Evolutionary conservation across 2,888 invertebrate genomes (phyloP).

Genomic region (Eudemis profundana): DNA sequence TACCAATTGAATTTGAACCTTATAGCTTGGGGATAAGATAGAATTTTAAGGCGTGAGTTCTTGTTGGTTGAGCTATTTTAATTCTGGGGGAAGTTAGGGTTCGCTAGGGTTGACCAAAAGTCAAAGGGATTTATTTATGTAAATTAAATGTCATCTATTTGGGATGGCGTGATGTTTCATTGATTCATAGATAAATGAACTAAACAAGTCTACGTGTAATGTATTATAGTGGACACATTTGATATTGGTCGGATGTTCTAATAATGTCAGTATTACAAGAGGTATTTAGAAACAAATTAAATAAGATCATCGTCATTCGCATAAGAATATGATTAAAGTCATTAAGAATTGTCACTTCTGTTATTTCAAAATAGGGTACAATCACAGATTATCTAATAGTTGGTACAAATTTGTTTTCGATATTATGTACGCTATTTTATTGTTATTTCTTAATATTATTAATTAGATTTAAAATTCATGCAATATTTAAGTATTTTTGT

Average conservation of each 20-base stretch:
- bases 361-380: too few relatives aligned
- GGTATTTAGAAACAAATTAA: too few relatives aligned
- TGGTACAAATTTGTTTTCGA: too few relatives aligned
- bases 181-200: slow-evolving; percentile 14
- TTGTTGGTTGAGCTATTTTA: slow-evolving; percentile 10
- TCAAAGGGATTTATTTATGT: slow-evolving; percentile 36
- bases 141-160: slow-evolving; percentile 40
- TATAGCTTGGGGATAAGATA: not conserved
- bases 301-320: too few relatives aligned
- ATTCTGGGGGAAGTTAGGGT: slow-evolving; percentile 20
- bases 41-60: not conserved
- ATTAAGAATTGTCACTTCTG: too few relatives aligned
- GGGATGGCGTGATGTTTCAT: slow-evolving; percentile 24
- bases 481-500: not conserved
- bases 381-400: too few relatives aligned
- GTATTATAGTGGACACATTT: not conserved
- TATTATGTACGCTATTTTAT: too few relatives aligned
- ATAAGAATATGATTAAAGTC: too few relatives aligned
- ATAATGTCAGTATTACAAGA: too few relatives aligned
- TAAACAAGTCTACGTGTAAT: not conserved
- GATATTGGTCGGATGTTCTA: too few relatives aligned
- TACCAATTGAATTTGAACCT: slow-evolving; percentile 10
- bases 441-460: too few relatives aligned
- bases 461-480: too few relatives aligned
- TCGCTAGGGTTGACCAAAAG: slow-evolving; percentile 26